Base-by-base conservation (phyloP, 2,797 vertebrate species). In the Sylvilagus floridanus region DNA sequence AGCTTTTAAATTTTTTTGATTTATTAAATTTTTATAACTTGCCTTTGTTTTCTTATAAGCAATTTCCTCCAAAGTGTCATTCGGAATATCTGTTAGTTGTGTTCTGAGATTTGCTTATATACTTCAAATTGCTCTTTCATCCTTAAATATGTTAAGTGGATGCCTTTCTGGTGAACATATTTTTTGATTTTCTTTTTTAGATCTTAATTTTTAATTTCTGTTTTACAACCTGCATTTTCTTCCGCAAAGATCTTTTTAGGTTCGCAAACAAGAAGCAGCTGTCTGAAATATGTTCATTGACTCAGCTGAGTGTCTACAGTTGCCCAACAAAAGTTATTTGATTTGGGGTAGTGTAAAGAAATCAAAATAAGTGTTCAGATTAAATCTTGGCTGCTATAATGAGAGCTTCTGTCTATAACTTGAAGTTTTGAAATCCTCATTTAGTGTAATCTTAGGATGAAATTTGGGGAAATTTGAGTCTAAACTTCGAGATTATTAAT, bases 281-380 rank as follows among this genome's bases (percentile, higher is more conserved):
- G 32, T 95, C 88, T 83, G 75, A 97, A 92, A 86, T 92, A 65
- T 86, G 21, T 97, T 97, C 94, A 84, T 82, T 96, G 90, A 93
- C 75, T 96, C 83, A 92, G 84, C 69, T 71, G 57, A 90, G 42
- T 94, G 88, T 93, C 47, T 71, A 0, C 47, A 93, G 81, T 92
- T 81, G 47, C 54, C 60, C 94, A 1, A 97, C 93, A 95, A 95
- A 97, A 96, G 24, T 94, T 96, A 42, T 0, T 52, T 95, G 87
- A 76, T 92, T 94, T 91, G 24, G 30, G 26, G 52, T 95, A 88
- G 50, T 88, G 52, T 77, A 30, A 84, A 93, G 90, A 97, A 96
- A 96, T 95, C 65, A 97, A 97, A 97, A 88, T 84, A 92, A 96
- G 79, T 79, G 81, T 96, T 95, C 90, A 88, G 86, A 92, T 83